Conservation (phyloP, 2,888 invertebrate species). For the Heliconius sara region DNA sequence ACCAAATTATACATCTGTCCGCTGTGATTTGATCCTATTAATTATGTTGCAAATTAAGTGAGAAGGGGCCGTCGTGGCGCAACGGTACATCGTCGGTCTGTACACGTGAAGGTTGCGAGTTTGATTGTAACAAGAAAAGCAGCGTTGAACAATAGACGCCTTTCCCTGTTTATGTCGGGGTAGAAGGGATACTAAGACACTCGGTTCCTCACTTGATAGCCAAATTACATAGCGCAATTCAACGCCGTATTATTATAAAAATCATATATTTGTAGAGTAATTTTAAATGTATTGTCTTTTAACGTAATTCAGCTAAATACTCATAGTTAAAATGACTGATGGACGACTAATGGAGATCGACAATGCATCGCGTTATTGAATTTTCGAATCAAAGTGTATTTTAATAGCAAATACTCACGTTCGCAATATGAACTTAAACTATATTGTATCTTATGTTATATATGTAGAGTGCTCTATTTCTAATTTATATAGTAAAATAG, state of each 20-base stretch:
- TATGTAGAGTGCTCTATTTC: background rate
- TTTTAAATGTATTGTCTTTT: background rate
- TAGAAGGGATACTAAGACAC: too few relatives aligned
- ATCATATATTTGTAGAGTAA: too few relatives aligned
- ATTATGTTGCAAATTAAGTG: constrained; percentile 9
- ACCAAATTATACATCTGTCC: constrained; percentile 9
- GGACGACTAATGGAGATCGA: constrained; percentile 7
- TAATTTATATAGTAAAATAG: background rate
- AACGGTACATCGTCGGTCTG: too few relatives aligned
- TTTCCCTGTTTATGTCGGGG: too few relatives aligned
- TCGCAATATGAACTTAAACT: background rate
- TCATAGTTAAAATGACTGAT: constrained; percentile 9
- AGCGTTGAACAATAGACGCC: too few relatives aligned
- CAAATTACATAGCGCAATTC: too few relatives aligned
- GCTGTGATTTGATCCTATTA: background rate
- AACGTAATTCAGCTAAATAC: background rate
- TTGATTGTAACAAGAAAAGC: too few relatives aligned
- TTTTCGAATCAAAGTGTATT: constrained; percentile 9
- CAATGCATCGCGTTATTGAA: background rate
- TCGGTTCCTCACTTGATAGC: too few relatives aligned
- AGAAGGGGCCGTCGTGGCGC: too few relatives aligned
- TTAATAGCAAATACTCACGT: constrained; percentile 9
- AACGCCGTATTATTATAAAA: too few relatives aligned
- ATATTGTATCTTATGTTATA: too few relatives aligned
- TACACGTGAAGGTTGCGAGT: too few relatives aligned